phyloP scores from a whole-genome alignment of 2,888 invertebrate genomes.

The Tetragonisca angustula region DNA sequence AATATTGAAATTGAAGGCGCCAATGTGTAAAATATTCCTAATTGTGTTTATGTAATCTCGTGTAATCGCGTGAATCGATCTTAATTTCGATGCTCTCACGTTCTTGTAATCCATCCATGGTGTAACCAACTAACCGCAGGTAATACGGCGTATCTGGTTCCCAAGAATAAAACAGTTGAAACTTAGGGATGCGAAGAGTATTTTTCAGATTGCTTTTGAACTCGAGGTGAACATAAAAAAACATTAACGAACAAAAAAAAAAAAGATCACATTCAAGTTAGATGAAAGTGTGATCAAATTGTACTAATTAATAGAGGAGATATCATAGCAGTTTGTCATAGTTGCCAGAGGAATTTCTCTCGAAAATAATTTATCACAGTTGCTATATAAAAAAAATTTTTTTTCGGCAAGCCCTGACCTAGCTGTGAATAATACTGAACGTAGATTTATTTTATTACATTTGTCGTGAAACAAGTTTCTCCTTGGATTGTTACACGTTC shows the following conservation, averaged over 20 bases:
- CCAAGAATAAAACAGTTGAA: slow-evolving; percentile 43
- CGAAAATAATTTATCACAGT: not conserved
- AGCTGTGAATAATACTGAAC: too few species aligned
- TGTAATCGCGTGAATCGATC: not conserved
- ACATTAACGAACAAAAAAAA: not conserved
- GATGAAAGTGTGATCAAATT: not conserved
- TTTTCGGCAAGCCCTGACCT: too few species aligned
- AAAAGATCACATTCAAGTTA: not conserved
- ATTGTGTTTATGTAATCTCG: not conserved
- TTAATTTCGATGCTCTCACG: not conserved
- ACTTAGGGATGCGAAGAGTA: slow-evolving; percentile 9
- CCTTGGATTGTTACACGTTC: too few species aligned
- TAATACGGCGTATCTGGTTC: slow-evolving; percentile 53
- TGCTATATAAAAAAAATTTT: not conserved
- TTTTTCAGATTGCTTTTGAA: not conserved
- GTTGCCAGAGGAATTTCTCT: not conserved
- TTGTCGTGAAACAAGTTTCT: too few species aligned
- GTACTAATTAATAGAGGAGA: not conserved
- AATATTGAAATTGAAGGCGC: too few species aligned
- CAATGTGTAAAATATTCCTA: not conserved
- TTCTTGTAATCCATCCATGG: slow-evolving; percentile 14
- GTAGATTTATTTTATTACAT: too few species aligned
- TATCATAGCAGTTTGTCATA: not conserved
- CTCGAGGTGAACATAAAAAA: not conserved
- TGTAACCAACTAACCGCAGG: slow-evolving; percentile 38